phyloP scores from a whole-genome alignment of 2,113 vertebrate genomes.

The Myodes glareolus region DNA sequence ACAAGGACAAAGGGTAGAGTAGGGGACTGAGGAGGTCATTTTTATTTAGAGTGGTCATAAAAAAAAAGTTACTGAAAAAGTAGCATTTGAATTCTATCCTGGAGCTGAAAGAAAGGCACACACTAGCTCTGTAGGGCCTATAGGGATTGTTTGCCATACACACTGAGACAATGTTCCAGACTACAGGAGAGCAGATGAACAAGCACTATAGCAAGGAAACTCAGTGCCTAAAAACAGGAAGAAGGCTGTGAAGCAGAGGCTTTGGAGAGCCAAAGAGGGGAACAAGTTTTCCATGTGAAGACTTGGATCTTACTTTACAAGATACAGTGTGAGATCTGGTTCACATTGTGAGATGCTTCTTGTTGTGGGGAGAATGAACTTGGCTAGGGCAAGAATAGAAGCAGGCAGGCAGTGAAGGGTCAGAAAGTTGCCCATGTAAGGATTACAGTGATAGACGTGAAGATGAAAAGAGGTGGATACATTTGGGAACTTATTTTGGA shows the following conservation, averaged over 20 bases:
- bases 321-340: neutral
- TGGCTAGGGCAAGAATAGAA: conserved; percentile 5
- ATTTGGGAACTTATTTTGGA: neutral
- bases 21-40: neutral
- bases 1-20: neutral
- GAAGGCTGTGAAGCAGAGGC: neutral
- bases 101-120: neutral
- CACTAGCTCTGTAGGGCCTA: neutral
- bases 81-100: neutral
- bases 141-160: neutral
- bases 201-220: neutral
- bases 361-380: conserved; percentile 17
- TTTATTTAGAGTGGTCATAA: neutral
- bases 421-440: conserved; percentile 17
- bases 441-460: neutral
- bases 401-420: neutral
- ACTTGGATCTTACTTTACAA: neutral
- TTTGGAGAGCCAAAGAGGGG: neutral
- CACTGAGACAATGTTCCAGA: neutral
- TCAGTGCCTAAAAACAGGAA: neutral
- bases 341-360: neutral
- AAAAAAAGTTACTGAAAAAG: neutral
- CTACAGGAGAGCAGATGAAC: neutral
- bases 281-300: neutral
- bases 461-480: neutral